phyloP scores from a whole-genome alignment of 1,140 invertebrate genomes.

The Calliopsis andreniformis region DNA sequence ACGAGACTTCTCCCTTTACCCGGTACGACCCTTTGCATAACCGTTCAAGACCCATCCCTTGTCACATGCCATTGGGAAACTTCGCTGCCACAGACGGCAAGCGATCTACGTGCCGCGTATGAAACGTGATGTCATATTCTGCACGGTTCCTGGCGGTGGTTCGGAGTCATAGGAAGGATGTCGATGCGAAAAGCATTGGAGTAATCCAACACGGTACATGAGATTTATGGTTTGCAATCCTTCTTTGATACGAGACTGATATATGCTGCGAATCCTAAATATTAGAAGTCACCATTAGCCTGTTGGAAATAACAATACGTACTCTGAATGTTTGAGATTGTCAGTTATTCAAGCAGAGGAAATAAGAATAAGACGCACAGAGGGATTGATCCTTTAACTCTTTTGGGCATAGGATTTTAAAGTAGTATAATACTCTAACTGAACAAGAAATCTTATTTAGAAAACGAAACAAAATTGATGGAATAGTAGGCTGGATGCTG shows the following conservation, averaged over 20 bases:
- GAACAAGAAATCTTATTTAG: too few relatives aligned
- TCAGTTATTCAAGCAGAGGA: too few relatives aligned
- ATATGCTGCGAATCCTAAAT: neutral
- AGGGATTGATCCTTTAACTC: too few relatives aligned
- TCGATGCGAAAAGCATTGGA: constrained; percentile 30
- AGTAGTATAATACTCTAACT: too few relatives aligned
- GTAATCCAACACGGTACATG: neutral
- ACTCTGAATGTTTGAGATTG: too few relatives aligned
- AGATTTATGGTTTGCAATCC: constrained; percentile 13
- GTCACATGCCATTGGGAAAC: constrained; percentile 57
- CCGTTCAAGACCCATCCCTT: constrained; percentile 40
- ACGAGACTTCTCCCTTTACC: constrained; percentile 36
- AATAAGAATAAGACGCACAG: too few relatives aligned
- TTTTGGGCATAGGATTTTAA: too few relatives aligned
- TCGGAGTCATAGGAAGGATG: constrained; percentile 23
- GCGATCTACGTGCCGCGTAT: constrained; percentile 52
- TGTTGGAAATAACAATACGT: neutral
- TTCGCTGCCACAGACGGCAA: constrained; percentile 40
- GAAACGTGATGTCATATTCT: constrained; percentile 59
- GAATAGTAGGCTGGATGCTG: too few relatives aligned
- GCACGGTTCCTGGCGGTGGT: constrained; percentile 17
- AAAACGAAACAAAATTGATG: too few relatives aligned
- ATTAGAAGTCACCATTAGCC: too few relatives aligned
- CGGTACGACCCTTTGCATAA: constrained; percentile 52
- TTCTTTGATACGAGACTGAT: neutral